phyloP scores from a whole-genome alignment of 2,797 vertebrate species.

The Bradypodion pumilum region DNA sequence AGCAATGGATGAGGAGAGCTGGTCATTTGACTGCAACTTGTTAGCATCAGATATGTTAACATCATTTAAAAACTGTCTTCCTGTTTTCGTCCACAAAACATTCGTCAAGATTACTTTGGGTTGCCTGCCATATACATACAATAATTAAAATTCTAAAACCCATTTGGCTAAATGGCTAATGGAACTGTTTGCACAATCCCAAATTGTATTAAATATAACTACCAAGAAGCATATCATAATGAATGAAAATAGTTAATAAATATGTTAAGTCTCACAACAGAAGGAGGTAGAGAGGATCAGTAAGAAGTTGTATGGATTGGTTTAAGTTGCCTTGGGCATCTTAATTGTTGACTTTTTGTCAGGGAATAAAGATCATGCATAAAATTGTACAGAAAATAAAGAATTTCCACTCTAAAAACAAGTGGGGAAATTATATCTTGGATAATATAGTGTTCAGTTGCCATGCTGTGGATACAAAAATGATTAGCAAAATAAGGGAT shows the following conservation, averaged over 20 bases:
- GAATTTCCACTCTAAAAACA: constrained; percentile 50
- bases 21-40: constrained; percentile 72
- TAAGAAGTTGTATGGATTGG: not conserved
- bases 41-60: constrained; percentile 76
- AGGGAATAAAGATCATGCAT: not conserved
- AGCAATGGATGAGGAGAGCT: constrained; percentile 76
- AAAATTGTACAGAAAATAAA: constrained; percentile 25
- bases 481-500: constrained; percentile 3
- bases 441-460: not conserved
- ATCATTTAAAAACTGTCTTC: constrained; percentile 75
- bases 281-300: constrained; percentile 7
- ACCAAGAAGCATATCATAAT: constrained; percentile 18
- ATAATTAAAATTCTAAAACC: constrained; percentile 66
- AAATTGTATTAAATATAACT: constrained; percentile 12
- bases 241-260: constrained; percentile 4
- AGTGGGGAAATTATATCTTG: not conserved
- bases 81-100: constrained; percentile 79
- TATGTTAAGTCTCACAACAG: constrained; percentile 12
- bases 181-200: constrained; percentile 18
- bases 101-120: constrained; percentile 83
- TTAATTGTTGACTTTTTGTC: not conserved
- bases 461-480: not conserved
- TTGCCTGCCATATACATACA: constrained; percentile 79
- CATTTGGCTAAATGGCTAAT: constrained; percentile 37
- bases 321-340: not conserved